Evolutionary conservation across 2,888 invertebrate genomes (phyloP).

Genomic region (Chamaedrilus cognettii): DNA sequence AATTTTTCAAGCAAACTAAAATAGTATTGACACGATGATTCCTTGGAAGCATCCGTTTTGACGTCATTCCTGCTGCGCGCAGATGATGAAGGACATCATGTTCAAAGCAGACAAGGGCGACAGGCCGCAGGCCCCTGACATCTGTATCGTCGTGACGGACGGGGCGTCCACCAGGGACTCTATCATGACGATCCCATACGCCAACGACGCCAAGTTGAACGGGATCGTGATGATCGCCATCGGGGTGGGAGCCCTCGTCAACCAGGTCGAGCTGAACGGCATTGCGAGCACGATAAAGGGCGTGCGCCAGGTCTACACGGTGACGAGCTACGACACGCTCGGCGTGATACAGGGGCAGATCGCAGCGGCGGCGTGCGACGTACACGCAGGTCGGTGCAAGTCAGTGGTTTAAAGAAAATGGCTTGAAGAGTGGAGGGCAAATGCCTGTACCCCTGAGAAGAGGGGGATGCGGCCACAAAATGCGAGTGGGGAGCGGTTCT

Average conservation of each 20-base stretch:
- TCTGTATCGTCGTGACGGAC: slow-evolving; percentile 45
- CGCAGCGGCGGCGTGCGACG: slow-evolving; percentile 40
- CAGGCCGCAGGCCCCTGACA: slow-evolving; percentile 42
- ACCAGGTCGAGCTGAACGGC: slow-evolving; percentile 35
- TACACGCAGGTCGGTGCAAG: slow-evolving; percentile 33
- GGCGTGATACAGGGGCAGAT: slow-evolving; percentile 40
- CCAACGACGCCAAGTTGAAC: slow-evolving; percentile 24
- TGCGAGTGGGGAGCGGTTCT: too few species aligned
- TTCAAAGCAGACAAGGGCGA: slow-evolving; percentile 46
- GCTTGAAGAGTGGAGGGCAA: too few species aligned
- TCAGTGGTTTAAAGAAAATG: too few species aligned
- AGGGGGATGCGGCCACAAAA: too few species aligned
- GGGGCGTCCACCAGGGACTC: slow-evolving; percentile 47
- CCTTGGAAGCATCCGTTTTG: too few species aligned
- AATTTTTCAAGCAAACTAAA: too few species aligned
- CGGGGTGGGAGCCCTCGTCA: slow-evolving; percentile 30
- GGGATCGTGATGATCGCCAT: slow-evolving; percentile 31
- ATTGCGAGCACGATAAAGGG: slow-evolving; percentile 44
- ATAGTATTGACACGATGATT: too few species aligned
- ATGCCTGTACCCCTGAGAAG: too few species aligned
- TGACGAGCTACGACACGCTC: slow-evolving; percentile 42
- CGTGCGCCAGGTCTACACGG: slow-evolving; percentile 43
- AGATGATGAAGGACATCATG: slow-evolving; percentile 42
- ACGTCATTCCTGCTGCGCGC: slow-evolving; percentile 25
- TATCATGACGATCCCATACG: slow-evolving; percentile 27